Base-by-base conservation (phyloP, 2,797 vertebrate species). In the Enteromius unitaeniatus region DNA sequence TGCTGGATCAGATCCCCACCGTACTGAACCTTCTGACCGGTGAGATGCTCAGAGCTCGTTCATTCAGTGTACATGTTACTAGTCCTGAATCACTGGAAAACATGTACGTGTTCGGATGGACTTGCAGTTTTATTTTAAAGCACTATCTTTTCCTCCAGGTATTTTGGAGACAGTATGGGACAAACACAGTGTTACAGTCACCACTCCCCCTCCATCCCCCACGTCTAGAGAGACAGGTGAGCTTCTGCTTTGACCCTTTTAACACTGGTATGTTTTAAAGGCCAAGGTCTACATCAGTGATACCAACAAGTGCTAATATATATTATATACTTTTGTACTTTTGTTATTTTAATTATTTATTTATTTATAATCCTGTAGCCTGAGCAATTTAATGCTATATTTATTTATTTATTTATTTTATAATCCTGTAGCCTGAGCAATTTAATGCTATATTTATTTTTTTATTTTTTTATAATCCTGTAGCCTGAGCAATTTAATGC, bases 101-200 rank as follows among this genome's bases (percentile, higher is more conserved):
- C 11, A 9, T 76, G 4, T 13, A n/a, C 64, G 4, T 40, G 19
- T 37, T n/a, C 31, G 34, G 34, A 55, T 5, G 17, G 28, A 1
- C 11, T 47, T 21, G 9, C 40, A 0, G 1, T 42, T 37, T 76
- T 42, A 51, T 83, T 3, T 65, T 73, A 14, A 79, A 42, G 7
- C 28, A 69, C 11, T 79, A 74, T 70, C 6, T 82, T 23, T 76
- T 62, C 65, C 74, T 82, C 86, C 89, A 99, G 98, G 97, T 90
- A 98, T 99, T 88, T 91, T 99, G 88, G 98, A 99, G 94, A 97
- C 96, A 4, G 97, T 98, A 78, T 99, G 98, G 98, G 96, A 99
- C 91, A 99, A 99, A 85, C 97, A 99, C 95, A 98, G 96, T 17
- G 94, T 98, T 85, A 97, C 96, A 64, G 95, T 97, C 62, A 97